Percentiles rank a stretch among this genome's conserved stretches.
Conservation (phyloP, 2,113 vertebrate species). For the Mixornis gularis region DNA sequence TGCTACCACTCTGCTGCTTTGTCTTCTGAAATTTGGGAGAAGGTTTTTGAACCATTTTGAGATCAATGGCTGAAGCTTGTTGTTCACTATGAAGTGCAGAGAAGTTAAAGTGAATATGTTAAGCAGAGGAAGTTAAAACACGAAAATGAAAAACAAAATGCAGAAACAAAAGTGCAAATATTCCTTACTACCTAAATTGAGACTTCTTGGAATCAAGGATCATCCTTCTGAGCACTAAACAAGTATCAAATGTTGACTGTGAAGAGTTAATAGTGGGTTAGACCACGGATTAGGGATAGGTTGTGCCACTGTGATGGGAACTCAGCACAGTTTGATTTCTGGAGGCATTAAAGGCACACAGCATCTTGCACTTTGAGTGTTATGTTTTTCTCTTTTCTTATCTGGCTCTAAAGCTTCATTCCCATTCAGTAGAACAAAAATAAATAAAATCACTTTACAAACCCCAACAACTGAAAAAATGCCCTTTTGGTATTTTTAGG, state of each 20-base stretch:
- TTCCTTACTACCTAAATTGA: background rate
- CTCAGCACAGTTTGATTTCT: background rate
- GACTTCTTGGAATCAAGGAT: background rate
- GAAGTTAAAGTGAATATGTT: background rate
- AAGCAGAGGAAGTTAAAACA: background rate
- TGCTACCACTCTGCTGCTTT: background rate
- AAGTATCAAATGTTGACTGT: background rate
- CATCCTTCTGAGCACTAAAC: background rate
- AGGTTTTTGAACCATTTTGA: rapidly evolving
- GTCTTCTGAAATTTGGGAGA: background rate
- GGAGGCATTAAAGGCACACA: background rate
- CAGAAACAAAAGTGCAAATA: background rate
- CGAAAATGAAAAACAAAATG: background rate
- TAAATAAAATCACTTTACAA: background rate
- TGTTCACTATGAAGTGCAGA: background rate
- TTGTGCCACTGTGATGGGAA: background rate
- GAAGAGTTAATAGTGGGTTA: background rate
- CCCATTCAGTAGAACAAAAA: background rate
- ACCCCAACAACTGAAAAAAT: background rate
- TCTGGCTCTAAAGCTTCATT: background rate
- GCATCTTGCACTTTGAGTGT: background rate
- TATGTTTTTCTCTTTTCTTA: background rate
- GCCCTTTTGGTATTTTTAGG: background rate
- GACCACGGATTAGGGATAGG: background rate
- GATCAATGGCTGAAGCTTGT: background rate